Conservation (phyloP, 2,888 invertebrate species). For the Tanypteryx hageni region DNA sequence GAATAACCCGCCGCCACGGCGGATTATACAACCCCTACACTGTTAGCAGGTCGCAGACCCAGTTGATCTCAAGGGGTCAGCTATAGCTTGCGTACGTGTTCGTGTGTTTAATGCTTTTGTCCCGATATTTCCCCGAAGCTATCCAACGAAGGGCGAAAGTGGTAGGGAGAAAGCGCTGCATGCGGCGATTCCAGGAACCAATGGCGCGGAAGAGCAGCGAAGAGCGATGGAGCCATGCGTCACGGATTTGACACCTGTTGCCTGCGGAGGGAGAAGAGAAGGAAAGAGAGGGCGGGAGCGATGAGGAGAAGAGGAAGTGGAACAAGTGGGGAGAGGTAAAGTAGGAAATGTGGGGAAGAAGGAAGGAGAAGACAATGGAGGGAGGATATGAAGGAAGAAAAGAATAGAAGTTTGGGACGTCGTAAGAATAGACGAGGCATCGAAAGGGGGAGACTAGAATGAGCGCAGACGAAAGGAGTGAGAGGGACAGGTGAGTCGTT, state of each 20-base stretch:
- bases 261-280: not conserved
- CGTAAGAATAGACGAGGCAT: not conserved
- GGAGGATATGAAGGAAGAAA: not conserved
- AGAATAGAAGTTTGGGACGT: not conserved
- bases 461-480: not conserved
- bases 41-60: not conserved
- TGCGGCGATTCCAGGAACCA: constrained; percentile 14
- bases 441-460: not conserved
- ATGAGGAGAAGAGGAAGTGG: no score
- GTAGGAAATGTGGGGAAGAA: no score
- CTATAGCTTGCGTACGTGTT: not conserved
- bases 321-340: no score
- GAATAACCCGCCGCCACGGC: not conserved
- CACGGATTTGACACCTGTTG: constrained; percentile 35
- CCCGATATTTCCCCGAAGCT: not conserved
- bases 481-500: not conserved
- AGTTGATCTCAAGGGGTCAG: not conserved
- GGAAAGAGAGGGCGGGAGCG: not conserved
- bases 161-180: constrained; percentile 9
- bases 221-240: constrained; percentile 23
- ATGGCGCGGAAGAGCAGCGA: constrained; percentile 9
- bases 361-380: constrained; percentile 1
- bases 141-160: not conserved
- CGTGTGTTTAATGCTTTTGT: not conserved
- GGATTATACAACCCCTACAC: not conserved